Base-by-base conservation (phyloP, 2,888 invertebrate species). In the Pseudanteris insignis region DNA sequence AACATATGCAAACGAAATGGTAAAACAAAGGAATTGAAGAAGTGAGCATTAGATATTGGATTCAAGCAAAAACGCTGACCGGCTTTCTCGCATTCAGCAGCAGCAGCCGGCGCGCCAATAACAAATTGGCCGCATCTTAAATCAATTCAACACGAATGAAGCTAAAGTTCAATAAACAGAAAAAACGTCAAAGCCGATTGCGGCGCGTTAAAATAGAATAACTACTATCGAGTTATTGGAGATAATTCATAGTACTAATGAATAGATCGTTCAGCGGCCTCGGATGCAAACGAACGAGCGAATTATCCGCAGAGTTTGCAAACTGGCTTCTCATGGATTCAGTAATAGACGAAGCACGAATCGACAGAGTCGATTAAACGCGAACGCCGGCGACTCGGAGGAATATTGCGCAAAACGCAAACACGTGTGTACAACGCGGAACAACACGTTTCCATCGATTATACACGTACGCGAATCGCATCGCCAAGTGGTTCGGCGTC, bases 401-500 rank as follows among this genome's bases (percentile, higher is more conserved):
- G 47, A 55, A 55, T 55, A 47, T 55, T 48, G 41, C 37, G 41
- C 29, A 57, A 57, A 34, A 47, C 34, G 46, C 38, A 46, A 18
- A 55, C 33, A 46, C 33, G 40, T 55, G 38, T 46, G 46, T 55
- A 40, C 34, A 46, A 46, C 40, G 38, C 54, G 28, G 54, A 38
- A 14, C 12, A 33, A 44, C 29, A 40, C 37, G 46, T 46, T 40
- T 28, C 29, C 46, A 38, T 46, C 46, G 57, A 48, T 57, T 41
- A 43, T 48, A 48, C 47, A 43, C 41, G 41, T 36, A 41, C 47
- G 43, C 30, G 48, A 34, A 43, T 38, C 28, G 48, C 46, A 40
- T 55, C 48, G 36, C 34, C 47, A 15, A 30, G 43, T 53, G 54
- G 57, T 63, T 60, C 48, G 62, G 58, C 65, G 65, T 67, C 67